These are phyloP conservation scores for Tetramorium simillimum DNA, from an alignment of 1,140 invertebrate species.

Conservation along the genomic window DNA sequence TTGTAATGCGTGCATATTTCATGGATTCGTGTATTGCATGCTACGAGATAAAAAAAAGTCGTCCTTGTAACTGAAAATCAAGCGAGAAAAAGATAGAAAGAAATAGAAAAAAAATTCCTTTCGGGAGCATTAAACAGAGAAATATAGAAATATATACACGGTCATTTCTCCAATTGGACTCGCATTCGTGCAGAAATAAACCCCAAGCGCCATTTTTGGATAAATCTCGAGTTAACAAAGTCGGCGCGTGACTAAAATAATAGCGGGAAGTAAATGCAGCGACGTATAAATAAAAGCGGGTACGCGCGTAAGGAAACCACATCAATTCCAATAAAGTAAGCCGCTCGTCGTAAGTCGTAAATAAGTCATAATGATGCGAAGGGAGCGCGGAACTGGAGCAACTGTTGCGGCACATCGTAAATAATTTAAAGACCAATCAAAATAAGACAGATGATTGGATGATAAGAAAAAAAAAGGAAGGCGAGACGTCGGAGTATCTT, in stretches of 20 bases:
- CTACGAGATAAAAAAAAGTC: constrained; percentile 5
- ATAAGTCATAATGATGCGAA: background rate
- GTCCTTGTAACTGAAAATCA: background rate
- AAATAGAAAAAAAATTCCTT: background rate
- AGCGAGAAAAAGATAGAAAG: background rate
- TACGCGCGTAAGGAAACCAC: background rate
- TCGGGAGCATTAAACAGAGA: background rate
- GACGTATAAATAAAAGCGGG: background rate
- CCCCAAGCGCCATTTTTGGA: background rate
- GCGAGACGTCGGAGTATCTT: background rate
- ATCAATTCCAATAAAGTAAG: background rate
- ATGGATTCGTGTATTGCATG: background rate
- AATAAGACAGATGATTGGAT: background rate
- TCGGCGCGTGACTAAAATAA: background rate
- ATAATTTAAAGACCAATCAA: constrained; percentile 17
- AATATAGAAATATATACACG: background rate
- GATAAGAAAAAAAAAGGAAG: background rate
- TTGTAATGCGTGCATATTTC: background rate
- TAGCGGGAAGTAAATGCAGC: background rate
- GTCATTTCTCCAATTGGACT: background rate
- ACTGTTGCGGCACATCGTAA: background rate
- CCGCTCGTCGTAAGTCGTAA: background rate
- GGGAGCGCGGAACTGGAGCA: background rate
- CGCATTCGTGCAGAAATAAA: background rate
- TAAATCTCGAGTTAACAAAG: background rate